These are phyloP conservation scores for Calephelis virginiensis DNA, from an alignment of 1,140 invertebrate genomes.

Conservation along the genomic window DNA sequence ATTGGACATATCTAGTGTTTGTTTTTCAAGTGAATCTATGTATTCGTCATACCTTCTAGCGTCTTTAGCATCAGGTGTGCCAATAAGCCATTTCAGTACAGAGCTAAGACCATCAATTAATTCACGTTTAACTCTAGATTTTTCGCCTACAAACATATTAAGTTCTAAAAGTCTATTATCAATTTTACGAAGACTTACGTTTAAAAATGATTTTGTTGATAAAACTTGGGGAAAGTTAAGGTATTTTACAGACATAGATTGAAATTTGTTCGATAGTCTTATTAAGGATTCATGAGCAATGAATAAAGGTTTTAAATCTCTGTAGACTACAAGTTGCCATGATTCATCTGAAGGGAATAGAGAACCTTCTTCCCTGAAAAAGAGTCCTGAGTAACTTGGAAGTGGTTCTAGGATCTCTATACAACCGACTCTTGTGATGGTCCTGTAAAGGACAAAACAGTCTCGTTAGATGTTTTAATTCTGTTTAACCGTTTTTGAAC, in stretches of 20 bases:
- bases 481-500: no score
- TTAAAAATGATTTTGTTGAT: constrained; percentile 29
- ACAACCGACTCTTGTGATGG: constrained; percentile 12
- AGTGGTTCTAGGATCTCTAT: constrained; percentile 18
- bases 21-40: background rate
- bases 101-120: background rate
- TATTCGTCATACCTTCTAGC: background rate
- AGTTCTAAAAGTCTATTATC: constrained; percentile 7
- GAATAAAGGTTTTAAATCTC: constrained; percentile 32
- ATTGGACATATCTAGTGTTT: background rate
- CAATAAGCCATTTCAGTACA: background rate
- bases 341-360: constrained; percentile 25
- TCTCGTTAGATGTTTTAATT: background rate
- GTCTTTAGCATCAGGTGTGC: constrained; percentile 5
- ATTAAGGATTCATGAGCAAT: constrained; percentile 28
- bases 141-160: background rate
- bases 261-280: constrained; percentile 23
- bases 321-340: constrained; percentile 32
- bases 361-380: constrained; percentile 21
- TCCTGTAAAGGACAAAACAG: constrained; percentile 21
- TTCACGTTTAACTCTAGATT: background rate
- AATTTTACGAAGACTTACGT: constrained; percentile 30
- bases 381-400: constrained; percentile 7
- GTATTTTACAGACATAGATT: constrained; percentile 15
- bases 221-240: constrained; percentile 16